Evolutionary conservation across 2,113 vertebrate genomes (phyloP), one percentile per base, ranked within the genome.

Genomic region (Corythoichthys haematopterus): DNA sequence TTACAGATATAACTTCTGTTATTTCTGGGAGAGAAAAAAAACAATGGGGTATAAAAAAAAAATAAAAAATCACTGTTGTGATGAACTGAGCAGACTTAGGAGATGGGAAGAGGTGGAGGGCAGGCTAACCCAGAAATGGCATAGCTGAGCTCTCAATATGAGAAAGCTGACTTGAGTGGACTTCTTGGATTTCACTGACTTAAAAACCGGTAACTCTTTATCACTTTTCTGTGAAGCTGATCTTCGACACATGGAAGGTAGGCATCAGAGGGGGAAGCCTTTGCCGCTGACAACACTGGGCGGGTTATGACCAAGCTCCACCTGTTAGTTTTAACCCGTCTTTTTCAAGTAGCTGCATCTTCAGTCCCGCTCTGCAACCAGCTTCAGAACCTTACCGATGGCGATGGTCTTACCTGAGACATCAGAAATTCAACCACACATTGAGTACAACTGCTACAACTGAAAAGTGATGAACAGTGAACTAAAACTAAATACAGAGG

Each of bases 71-170:
- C 1, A 36, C 28, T 77, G 70, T 84, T 76, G 84, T 83, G 64
- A 78, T 65, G 57, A 80, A 79, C 65, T 61, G 77, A 86, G 78
- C 71, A 74, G 72, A 82, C 70, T 51, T 46, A 66, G 72, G 64
- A 46, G 64, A 65, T 53, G 61, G 72, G 67, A 68, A 40, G 64
- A 40, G 76, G 66, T 48, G 60, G 63, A 56, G 62, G 83, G 77
- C 81, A 80, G 89, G 92, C 89, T 93, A 92, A 90, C 94, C 91
- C 81, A 67, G 78, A 91, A 92, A 93, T 96, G 96, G 93, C 95
- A 97, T 96, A 96, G 95, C 94, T 93, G 93, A 97, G 96, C 95
- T 98, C 97, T 98, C 97, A 98, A 98, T 98, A 98, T 98, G 97
- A 98, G 97, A 98, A 98, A 95, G 97, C 95, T 93, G 94, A 94